Base-by-base conservation (phyloP, 2,113 vertebrate genomes). In the Anseranas semipalmata region DNA sequence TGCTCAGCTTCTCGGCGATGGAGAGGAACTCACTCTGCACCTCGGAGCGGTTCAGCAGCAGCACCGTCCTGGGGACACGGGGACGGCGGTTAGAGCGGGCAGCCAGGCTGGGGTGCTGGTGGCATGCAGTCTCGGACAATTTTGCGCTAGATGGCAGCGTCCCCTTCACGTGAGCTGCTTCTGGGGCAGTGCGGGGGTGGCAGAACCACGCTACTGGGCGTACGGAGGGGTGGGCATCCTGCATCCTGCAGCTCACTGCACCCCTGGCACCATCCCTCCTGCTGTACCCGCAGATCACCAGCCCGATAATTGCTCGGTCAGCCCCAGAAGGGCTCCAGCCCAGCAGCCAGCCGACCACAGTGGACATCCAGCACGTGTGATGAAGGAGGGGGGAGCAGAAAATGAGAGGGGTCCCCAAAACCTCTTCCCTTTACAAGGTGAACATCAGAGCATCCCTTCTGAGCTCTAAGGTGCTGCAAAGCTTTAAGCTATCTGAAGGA, bases 41-140 rank as follows among this genome's bases (percentile, higher is more conserved):
- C 94, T 99, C 99, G 0, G 97, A 91, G 0, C 98, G 98, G 96
- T 99, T 99, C 98, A 99, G 98, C 97, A 99, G 93, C 78, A 99
- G 97, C 93, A 99, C 99, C 1, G 99, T 99, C 92, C 99, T 99
- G 91, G 77, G 89, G 87, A 89, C 53, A 81, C 92, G 46, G 74
- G 37, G 59, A 43, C 1, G 1, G 0, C 0, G 2, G 37, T 77
- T 6, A 94, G 59, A 8, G 30, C 0, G 0, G 46, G 37, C 14
- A 53, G 32, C 14, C 35, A 37, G 48, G 37, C 33, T 39, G 1
- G 3, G 35, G 2, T 3, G 3, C 19, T 4, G 59, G 28, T 35
- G 50, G 50, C 22, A 48, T 20, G 27, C 2, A 45, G 14, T 35
- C 50, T 9, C 10, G 22, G 20, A 63, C 21, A 50, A 39, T 25